Percentiles rank a stretch among this genome's conserved stretches.
These are phyloP conservation scores for Sebastes itinus DNA, from an alignment of 2,797 vertebrate species.

Conservation along the genomic window DNA sequence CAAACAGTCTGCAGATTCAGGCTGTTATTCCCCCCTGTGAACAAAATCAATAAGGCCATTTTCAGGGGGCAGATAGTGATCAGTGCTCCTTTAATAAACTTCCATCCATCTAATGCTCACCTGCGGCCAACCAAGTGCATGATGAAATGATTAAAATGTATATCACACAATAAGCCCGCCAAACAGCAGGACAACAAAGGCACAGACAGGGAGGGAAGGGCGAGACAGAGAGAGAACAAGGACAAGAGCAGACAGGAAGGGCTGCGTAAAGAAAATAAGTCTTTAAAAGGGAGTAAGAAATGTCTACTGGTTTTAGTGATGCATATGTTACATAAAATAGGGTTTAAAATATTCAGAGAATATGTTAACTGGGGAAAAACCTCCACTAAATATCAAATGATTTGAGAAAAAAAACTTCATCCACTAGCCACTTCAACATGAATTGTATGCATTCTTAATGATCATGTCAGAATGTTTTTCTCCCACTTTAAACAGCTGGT, in stretches of 20 bases:
- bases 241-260: slow-evolving; percentile 25
- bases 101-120: slow-evolving; percentile 72
- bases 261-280: slow-evolving; percentile 8
- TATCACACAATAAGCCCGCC: slow-evolving; percentile 60
- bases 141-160: slow-evolving; percentile 80
- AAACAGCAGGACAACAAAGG: slow-evolving; percentile 54
- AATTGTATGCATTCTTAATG: slow-evolving; percentile 12
- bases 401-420: not conserved
- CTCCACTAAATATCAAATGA: not conserved
- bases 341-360: slow-evolving; percentile 7
- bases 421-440: slow-evolving; percentile 3
- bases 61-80: slow-evolving; percentile 78
- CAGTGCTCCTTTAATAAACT: slow-evolving; percentile 81
- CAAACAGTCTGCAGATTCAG: slow-evolving; percentile 36
- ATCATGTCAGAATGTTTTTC: slow-evolving; percentile 27
- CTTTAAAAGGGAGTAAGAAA: slow-evolving; percentile 2
- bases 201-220: slow-evolving; percentile 36
- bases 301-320: not conserved
- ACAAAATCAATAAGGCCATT: slow-evolving; percentile 82
- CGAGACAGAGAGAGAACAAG: slow-evolving; percentile 29
- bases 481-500: slow-evolving; percentile 66
- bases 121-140: slow-evolving; percentile 51
- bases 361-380: not conserved
- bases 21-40: slow-evolving; percentile 57
- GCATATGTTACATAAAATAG: slow-evolving; percentile 2